A percentile compares a stretch with the other conserved stretches of the same genome.
These are phyloP conservation scores for Synanceia verrucosa DNA, from an alignment of 2,797 vertebrate species.

Conservation along the genomic window DNA sequence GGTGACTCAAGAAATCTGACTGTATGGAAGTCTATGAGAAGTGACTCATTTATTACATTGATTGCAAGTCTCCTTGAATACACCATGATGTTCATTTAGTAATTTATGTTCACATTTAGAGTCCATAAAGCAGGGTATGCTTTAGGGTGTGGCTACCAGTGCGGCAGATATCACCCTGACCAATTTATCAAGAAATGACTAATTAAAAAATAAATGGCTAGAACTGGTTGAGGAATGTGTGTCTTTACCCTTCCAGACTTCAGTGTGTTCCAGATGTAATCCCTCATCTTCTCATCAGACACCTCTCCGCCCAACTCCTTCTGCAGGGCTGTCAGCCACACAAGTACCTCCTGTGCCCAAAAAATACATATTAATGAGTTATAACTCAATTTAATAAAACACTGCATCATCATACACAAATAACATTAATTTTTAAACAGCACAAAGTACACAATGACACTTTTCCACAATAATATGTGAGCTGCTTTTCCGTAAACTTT, in stretches of 20 bases:
- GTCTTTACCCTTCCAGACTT: slow-evolving; percentile 93
- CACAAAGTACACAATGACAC: not conserved
- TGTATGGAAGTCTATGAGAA: too few species aligned
- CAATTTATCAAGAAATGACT: not conserved
- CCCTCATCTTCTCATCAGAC: slow-evolving; percentile 92
- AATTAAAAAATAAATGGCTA: not conserved
- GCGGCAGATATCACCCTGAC: not conserved
- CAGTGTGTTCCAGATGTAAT: slow-evolving; percentile 99
- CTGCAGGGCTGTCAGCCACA: slow-evolving; percentile 95
- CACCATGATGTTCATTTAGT: too few species aligned
- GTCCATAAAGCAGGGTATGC: too few species aligned
- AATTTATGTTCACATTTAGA: too few species aligned
- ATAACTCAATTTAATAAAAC: not conserved
- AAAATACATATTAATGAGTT: not conserved
- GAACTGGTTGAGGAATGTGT: not conserved
- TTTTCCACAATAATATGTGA: not conserved
- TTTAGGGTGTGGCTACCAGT: too few species aligned
- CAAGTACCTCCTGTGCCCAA: slow-evolving; percentile 90
- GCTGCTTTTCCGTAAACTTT: not conserved
- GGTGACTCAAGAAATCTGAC: too few species aligned
- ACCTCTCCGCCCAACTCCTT: slow-evolving; percentile 96
- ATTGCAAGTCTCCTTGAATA: too few species aligned
- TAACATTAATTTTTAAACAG: not conserved
- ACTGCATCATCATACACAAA: not conserved
- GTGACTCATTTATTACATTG: too few species aligned